Conservation (phyloP, 2,888 invertebrate species). For the Pyrrhia umbra region DNA sequence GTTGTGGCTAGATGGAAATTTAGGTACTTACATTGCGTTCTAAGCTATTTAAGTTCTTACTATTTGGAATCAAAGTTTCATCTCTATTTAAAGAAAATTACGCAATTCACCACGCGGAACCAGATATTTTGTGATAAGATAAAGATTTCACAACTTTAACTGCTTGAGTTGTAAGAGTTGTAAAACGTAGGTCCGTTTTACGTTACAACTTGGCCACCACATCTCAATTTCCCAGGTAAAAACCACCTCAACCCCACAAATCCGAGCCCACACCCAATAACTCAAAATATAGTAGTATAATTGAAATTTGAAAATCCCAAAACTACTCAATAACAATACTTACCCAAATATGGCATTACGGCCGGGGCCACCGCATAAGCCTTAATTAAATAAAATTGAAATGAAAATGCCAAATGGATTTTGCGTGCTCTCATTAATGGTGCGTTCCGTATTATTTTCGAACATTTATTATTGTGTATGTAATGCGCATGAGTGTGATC, state of each 20-base stretch:
- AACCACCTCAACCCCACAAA: slow-evolving; percentile 33
- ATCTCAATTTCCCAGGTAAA: neutral
- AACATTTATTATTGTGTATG: slow-evolving; percentile 86
- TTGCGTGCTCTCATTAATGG: slow-evolving; percentile 89
- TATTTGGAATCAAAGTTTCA: no score
- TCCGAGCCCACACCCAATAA: slow-evolving; percentile 46
- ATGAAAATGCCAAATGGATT: slow-evolving; percentile 89
- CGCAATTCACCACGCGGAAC: no score
- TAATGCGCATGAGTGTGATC: slow-evolving; percentile 78
- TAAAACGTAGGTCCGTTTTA: neutral
- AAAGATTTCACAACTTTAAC: no score
- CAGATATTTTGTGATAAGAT: no score
- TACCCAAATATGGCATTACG: slow-evolving; percentile 72
- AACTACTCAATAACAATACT: slow-evolving; percentile 70
- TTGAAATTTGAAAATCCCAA: slow-evolving; percentile 65
- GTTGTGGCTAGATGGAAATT: no score
- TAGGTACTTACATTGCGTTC: no score
- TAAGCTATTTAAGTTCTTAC: no score
- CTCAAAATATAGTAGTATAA: slow-evolving; percentile 57
- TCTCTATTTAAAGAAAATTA: no score
- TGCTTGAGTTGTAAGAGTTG: neutral
- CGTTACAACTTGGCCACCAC: neutral
- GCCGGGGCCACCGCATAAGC: slow-evolving; percentile 77
- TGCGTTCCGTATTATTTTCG: slow-evolving; percentile 87
- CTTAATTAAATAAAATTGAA: slow-evolving; percentile 90